Conservation (phyloP, 2,888 invertebrate genomes). For the Tanypteryx hageni region DNA sequence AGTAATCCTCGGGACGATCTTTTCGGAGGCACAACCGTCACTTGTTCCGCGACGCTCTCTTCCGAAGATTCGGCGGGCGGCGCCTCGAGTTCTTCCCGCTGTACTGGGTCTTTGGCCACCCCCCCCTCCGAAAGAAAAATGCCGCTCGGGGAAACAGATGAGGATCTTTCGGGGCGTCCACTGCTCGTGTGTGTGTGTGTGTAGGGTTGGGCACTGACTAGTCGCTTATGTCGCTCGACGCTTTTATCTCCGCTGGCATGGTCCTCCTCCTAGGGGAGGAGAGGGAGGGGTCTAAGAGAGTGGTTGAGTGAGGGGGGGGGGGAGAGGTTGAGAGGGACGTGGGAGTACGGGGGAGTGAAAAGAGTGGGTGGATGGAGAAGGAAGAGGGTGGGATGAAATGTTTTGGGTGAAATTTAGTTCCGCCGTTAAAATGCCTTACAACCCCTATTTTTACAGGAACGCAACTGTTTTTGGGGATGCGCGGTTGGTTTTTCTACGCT, state of each 20-base stretch:
- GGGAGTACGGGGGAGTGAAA: not conserved
- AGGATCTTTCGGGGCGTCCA: not conserved
- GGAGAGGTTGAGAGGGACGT: not conserved
- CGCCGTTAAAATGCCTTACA: not conserved
- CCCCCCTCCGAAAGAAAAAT: not conserved
- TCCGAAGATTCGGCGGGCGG: not conserved
- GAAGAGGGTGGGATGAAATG: not conserved
- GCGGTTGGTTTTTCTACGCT: not conserved
- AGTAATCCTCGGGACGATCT: not conserved
- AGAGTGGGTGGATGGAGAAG: not conserved
- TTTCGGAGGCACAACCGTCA: not conserved
- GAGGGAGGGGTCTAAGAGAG: constrained; percentile 5
- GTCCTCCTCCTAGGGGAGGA: not conserved
- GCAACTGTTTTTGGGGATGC: not conserved
- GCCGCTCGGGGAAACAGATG: not conserved
- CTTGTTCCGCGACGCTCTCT: not conserved
- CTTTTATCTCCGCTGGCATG: constrained; percentile 59
- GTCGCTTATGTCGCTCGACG: constrained; percentile 32
- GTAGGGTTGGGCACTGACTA: constrained; percentile 51
- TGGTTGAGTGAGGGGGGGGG: not conserved
- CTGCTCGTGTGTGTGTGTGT: not conserved
- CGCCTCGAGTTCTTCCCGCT: not conserved
- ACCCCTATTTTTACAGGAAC: not conserved
- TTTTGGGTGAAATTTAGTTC: constrained; percentile 13
- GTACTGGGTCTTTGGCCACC: not conserved